Base-by-base conservation (phyloP, 53 echinoderm and acorn worm genomes). In the Arbacia lixula region DNA sequence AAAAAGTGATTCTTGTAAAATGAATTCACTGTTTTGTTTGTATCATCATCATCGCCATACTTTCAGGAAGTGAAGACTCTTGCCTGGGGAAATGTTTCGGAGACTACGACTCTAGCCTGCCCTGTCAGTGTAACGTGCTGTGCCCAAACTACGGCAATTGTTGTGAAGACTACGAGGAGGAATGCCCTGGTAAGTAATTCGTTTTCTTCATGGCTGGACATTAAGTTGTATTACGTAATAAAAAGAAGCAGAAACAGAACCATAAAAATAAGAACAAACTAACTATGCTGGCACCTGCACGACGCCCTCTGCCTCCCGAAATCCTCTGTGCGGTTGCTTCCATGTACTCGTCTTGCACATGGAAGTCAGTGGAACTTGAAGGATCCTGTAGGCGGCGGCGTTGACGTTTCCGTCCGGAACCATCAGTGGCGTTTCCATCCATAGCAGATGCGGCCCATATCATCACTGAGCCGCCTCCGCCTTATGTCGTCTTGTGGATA, bases 351-450 rank as follows among this genome's bases (percentile, higher is more conserved):
- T 51, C 76, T 76, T 76, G 76, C 58, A 57, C 57, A 9, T 76
- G 57, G 56, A 55, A 72, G 72, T 14, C 52, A 50, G 52, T 72
- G 52, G 28, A 12, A 30, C 53, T 50, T 52, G 27, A 72, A 31
- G 5, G n/a, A 43, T 65, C 62, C 42, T 31, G 63, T 82, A 82
- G 20, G 26, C 40, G 40, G n/a, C 53, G 65, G 83, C 66, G 83
- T 83, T 83, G 53, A 83, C 83, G 66, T 83, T 83, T 83, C 32
- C 52, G 5, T 74, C 75, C 75, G 75, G 54, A 34, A 74, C 75
- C 31, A 52, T 28, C 53, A 68, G 20, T 39, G 69, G 69, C 39
- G 41, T 68, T 38, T 14, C 26, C 9, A 3, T 22, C 39, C 42
- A 37, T n/a, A 12, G n/a, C n/a, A n/a, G n/a, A n/a, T n/a, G n/a